Conservation (phyloP, 2,888 invertebrate genomes). For the Lycia hirtaria region DNA sequence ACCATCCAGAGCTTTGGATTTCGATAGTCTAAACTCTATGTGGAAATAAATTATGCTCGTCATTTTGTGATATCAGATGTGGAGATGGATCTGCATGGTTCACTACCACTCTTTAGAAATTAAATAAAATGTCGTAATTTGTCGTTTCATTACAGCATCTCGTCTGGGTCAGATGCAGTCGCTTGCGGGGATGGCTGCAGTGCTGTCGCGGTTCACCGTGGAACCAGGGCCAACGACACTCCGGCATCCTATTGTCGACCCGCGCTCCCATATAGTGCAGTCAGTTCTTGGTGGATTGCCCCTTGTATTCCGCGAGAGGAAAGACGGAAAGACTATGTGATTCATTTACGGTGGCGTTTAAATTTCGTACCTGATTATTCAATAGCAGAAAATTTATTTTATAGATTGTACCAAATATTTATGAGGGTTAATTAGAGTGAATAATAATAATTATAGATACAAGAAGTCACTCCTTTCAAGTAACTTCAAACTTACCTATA, state of each 20-base stretch:
- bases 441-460: no score
- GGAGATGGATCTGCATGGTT: no score
- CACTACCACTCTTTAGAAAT: neutral
- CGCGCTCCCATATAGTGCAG: neutral
- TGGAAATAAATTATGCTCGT: no score
- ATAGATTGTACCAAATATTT: no score
- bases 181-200: slow-evolving; percentile 64
- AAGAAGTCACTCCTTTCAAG: no score
- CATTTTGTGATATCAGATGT: no score
- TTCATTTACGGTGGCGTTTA: no score
- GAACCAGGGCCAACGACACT: neutral
- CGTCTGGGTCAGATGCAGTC: slow-evolving; percentile 69
- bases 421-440: no score
- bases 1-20: no score
- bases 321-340: neutral
- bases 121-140: neutral
- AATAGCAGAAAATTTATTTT: no score
- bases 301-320: neutral
- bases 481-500: slow-evolving; percentile 61
- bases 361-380: no score
- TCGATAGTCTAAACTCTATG: no score
- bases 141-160: slow-evolving; percentile 36
- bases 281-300: neutral
- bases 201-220: slow-evolving; percentile 48
- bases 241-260: neutral